Percentiles rank a stretch among this genome's conserved stretches.
Evolutionary conservation across 2,113 vertebrate genomes (phyloP).

Genomic region (Stercorarius parasiticus): DNA sequence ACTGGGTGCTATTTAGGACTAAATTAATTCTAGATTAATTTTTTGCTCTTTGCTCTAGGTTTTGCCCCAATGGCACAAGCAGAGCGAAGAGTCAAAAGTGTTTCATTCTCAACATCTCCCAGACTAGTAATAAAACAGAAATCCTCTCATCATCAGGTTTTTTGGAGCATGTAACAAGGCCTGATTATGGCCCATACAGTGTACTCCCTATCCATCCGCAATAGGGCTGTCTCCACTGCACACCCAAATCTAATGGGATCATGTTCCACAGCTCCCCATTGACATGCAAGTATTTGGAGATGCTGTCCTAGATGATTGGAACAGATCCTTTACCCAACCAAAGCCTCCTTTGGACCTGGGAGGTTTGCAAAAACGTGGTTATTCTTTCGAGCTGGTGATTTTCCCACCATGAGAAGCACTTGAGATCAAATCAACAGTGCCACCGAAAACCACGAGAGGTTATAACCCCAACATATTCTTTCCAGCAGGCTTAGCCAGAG

Average conservation of each 20-base stretch:
- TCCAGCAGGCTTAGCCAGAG: not conserved
- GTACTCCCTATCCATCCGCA: not conserved
- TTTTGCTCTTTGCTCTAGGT: not conserved
- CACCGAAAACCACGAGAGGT: not conserved
- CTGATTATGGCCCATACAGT: not conserved
- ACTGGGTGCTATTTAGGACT: not conserved
- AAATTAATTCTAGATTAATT: not conserved
- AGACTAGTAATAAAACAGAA: not conserved
- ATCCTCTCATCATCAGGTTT: not conserved
- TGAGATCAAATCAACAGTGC: not conserved
- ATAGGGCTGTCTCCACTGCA: not conserved
- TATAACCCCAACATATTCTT: not conserved
- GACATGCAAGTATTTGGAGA: fast-evolving
- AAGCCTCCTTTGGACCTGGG: not conserved
- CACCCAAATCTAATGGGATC: not conserved
- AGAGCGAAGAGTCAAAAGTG: not conserved
- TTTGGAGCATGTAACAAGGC: not conserved
- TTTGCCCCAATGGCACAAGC: not conserved
- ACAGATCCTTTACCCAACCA: not conserved
- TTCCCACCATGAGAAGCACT: not conserved
- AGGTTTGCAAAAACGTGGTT: not conserved
- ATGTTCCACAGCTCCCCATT: not conserved
- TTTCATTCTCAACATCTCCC: not conserved
- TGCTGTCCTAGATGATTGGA: not conserved
- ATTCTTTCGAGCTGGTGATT: not conserved